phyloP scores from a whole-genome alignment of 2,113 vertebrate species.

The Crotalus viridis region DNA sequence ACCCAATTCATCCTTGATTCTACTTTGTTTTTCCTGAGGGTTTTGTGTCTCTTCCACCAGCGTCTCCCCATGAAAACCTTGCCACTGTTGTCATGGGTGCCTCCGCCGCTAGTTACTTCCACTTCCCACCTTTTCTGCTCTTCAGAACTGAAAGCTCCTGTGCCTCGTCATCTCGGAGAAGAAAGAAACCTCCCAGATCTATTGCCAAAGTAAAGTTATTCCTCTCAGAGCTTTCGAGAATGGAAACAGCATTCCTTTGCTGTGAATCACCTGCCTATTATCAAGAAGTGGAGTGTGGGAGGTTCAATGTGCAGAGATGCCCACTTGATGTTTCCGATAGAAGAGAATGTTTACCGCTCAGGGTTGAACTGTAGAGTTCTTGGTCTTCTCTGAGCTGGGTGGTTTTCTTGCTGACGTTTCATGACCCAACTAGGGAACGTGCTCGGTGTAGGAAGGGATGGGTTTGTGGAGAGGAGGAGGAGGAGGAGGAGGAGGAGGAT shows the following conservation, averaged over 20 bases:
- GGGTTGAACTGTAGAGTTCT: background rate
- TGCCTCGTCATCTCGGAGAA: background rate
- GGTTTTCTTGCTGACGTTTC: no score
- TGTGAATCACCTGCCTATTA: background rate
- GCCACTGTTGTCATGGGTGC: no score
- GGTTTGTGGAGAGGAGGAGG: no score
- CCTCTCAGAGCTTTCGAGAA: background rate
- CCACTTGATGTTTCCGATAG: background rate
- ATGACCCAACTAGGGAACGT: no score
- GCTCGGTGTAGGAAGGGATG: no score
- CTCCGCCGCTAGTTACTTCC: background rate
- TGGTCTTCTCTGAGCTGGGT: no score
- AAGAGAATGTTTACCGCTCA: background rate
- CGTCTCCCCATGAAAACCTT: background rate
- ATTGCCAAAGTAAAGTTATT: background rate
- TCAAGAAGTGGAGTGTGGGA: background rate
- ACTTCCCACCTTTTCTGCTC: background rate
- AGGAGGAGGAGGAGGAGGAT: no score
- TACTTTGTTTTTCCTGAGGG: background rate
- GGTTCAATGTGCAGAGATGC: background rate
- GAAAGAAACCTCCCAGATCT: background rate
- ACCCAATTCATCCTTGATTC: background rate
- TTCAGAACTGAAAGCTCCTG: background rate
- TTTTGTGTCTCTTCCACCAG: background rate
- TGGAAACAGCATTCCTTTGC: background rate